Base-by-base conservation (phyloP, 2,888 invertebrate genomes). In the Protophormia terraenovae region DNA sequence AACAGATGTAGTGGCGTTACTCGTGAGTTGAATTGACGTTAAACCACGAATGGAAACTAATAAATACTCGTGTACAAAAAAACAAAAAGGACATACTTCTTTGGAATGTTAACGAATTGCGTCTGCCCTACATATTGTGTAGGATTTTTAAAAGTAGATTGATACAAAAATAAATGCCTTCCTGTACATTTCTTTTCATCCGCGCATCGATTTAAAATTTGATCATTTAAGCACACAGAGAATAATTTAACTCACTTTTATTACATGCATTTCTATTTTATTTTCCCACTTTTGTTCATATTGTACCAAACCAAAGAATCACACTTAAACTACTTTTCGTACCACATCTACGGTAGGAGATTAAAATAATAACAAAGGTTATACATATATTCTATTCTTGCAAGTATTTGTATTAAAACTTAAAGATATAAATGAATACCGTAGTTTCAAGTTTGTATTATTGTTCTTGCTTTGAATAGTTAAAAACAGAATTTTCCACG, bases 11-110 rank as follows among this genome's bases (percentile, higher is more conserved):
- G 73, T 50, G 69, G 47, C 75, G 47, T 78, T 73, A 82, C 69
- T 62, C 78, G 85, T 85, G 85, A 62, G 58, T 60, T 83, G 67
- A 83, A 83, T 83, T 73, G 38, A 73, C 22, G 53, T 38, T 72
- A 14, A 45, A 38, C 38, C 32, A 29, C n/a, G 64, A 29, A 55
- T 12, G 19, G 22, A 32, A 19, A 53, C 22, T 67, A 16, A 5
- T 8, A 67, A 69, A 16, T 58, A 47, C 12, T n/a, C 45, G 2
- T 8, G 29, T 6, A 45, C 1, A 12, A 45, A 45, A 5, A 12
- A 47, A 14, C 22, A 35, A 62, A 32, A 7, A 24, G 27, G 5
- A 14, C n/a, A 19, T 6, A 22, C 19, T 3, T 27, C n/a, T 24
- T 27, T 14, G 3, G n/a, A 6, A 3, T 24, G 14, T 7, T 14